Evolutionary conservation across 1,140 invertebrate genomes (phyloP).

Genomic region (Pteromalus puparum): DNA sequence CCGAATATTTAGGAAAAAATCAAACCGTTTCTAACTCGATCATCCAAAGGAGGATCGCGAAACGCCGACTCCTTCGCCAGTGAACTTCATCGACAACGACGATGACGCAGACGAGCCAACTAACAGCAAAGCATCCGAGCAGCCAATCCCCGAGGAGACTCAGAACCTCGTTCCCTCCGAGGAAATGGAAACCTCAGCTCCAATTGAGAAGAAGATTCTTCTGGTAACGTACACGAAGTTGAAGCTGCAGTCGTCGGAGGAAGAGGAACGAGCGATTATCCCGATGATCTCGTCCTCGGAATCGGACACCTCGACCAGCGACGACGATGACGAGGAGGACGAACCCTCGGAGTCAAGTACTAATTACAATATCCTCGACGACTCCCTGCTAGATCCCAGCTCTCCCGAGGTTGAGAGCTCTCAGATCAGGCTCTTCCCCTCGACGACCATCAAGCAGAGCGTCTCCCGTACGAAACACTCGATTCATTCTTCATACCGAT

Average conservation of each 20-base stretch:
- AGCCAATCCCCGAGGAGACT: conserved; percentile 24
- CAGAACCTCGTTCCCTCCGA: background rate
- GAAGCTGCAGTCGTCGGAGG: conserved; percentile 5
- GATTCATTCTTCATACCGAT: background rate
- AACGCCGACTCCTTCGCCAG: conserved; percentile 65
- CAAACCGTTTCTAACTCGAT: background rate
- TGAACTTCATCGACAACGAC: conserved; percentile 61
- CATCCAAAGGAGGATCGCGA: conserved; percentile 74
- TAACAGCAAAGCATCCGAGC: background rate
- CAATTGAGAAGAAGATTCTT: background rate
- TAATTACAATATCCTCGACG: conserved; percentile 68
- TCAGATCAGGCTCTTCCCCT: background rate
- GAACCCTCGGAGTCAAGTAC: conserved; percentile 67
- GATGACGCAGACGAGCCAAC: conserved; percentile 32
- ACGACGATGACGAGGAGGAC: conserved; percentile 56
- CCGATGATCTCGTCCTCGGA: conserved; percentile 69
- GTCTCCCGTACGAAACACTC: conserved; percentile 44
- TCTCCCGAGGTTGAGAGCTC: conserved; percentile 39
- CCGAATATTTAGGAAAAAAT: background rate
- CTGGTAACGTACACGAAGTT: conserved; percentile 24
- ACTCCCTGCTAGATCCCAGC: conserved; percentile 58
- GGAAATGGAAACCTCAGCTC: conserved; percentile 35
- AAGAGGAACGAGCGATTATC: conserved; percentile 2
- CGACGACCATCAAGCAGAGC: background rate
- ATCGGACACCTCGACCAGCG: conserved; percentile 65